phyloP scores from a whole-genome alignment of 23 tunicate species.

The Phallusia fumigata region DNA sequence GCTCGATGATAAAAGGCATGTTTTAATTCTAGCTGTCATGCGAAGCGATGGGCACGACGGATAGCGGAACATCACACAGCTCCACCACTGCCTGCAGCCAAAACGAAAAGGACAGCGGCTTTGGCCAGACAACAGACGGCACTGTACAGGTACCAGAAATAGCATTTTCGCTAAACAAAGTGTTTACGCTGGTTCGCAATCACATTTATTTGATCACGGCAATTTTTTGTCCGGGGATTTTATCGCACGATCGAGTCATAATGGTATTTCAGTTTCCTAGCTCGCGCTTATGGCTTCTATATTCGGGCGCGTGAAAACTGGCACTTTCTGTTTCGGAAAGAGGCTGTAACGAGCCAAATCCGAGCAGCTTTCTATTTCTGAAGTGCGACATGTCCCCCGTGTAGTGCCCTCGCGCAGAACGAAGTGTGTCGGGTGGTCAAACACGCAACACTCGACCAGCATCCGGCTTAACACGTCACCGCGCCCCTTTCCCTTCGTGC shows the following conservation, averaged over 20 bases:
- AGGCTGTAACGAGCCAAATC: neutral
- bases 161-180: neutral
- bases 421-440: constrained; percentile 10
- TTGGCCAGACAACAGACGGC: constrained; percentile 28
- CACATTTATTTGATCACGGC: neutral
- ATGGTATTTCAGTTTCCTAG: neutral
- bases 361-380: neutral
- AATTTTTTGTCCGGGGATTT: neutral
- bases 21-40: constrained; percentile 21
- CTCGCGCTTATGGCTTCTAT: no score
- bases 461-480: constrained; percentile 20
- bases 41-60: constrained; percentile 20
- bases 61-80: constrained; percentile 31
- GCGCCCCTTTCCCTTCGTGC: neutral
- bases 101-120: constrained; percentile 27
- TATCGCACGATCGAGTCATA: neutral
- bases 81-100: constrained; percentile 19
- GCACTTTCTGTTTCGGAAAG: constrained; percentile 6
- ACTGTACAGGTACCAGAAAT: constrained; percentile 4
- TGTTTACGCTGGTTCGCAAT: neutral
- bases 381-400: neutral
- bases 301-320: neutral
- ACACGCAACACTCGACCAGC: constrained; percentile 13
- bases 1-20: constrained; percentile 10
- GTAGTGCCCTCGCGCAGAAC: constrained; percentile 1